Percentiles rank a stretch among this genome's conserved stretches.
Conservation (phyloP, 2,113 vertebrate species). For the Erythrolamprus reginae region DNA sequence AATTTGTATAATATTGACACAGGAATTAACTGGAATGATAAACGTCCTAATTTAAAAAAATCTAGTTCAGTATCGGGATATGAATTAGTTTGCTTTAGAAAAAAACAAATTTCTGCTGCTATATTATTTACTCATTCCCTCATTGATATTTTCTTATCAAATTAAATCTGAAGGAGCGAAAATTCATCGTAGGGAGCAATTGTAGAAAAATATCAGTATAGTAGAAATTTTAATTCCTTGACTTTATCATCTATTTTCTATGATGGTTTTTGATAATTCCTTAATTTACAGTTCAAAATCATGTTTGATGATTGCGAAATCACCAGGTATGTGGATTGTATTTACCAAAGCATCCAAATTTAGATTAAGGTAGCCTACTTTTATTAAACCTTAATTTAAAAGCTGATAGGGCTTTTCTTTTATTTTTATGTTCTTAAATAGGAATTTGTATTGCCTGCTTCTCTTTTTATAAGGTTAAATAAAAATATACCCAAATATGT, state of each 20-base stretch:
- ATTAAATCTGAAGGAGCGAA: conserved; percentile 45
- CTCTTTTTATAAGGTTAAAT: not conserved
- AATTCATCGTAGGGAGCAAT: conserved; percentile 59
- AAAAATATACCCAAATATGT: not conserved
- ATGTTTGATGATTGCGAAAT: conserved; percentile 3
- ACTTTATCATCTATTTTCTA: conserved; percentile 41
- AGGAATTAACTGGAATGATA: conserved; percentile 19
- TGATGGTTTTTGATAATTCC: conserved; percentile 17
- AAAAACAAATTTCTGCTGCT: conserved; percentile 26
- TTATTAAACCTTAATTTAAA: not conserved
- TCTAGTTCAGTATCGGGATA: not conserved
- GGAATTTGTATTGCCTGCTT: not conserved
- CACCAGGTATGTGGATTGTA: not conserved
- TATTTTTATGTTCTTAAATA: not conserved
- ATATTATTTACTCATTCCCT: conserved; percentile 42
- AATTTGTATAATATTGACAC: not conserved
- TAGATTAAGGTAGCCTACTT: not conserved
- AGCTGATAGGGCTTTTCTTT: not conserved
- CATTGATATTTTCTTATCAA: not conserved
- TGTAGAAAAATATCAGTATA: conserved; percentile 57
- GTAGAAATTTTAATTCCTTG: conserved; percentile 54
- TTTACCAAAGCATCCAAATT: conserved; percentile 28
- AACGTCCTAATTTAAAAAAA: not conserved
- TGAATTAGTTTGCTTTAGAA: not conserved
- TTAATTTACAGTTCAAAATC: conserved; percentile 15